A percentile compares a stretch with the other conserved stretches of the same genome.
Evolutionary conservation across 2,888 invertebrate genomes (phyloP).

Genomic region (Kryphioiulus occultus): DNA sequence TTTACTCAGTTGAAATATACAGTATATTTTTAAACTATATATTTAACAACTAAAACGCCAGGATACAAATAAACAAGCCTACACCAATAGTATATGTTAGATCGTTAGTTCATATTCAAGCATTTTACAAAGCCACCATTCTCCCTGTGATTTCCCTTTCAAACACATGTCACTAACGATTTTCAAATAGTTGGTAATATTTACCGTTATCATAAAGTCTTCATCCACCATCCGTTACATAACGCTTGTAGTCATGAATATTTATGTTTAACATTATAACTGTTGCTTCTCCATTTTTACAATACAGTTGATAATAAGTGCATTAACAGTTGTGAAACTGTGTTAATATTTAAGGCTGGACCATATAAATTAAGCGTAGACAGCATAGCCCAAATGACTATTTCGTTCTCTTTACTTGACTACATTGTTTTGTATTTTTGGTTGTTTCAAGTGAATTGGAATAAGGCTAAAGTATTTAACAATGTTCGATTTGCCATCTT

Average conservation of each 20-base stretch:
- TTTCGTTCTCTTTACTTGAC: neutral
- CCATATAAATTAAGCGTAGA: neutral
- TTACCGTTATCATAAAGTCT: constrained; percentile 18
- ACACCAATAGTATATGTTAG: neutral
- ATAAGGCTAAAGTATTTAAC: neutral
- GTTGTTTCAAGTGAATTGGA: neutral
- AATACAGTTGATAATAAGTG: neutral
- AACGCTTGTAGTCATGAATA: neutral
- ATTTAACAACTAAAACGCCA: neutral
- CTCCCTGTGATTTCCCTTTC: constrained; percentile 25
- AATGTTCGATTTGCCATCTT: neutral
- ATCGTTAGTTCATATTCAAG: neutral
- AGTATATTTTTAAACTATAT: neutral
- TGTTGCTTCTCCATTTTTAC: neutral
- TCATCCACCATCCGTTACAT: neutral
- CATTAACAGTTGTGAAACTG: neutral
- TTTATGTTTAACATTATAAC: too few species aligned
- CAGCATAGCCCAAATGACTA: neutral
- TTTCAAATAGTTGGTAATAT: constrained; percentile 33
- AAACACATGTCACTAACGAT: neutral
- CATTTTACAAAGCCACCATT: neutral
- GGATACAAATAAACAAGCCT: neutral
- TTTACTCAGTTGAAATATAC: neutral
- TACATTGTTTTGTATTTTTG: neutral
- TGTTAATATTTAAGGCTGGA: neutral